Conservation (phyloP, 2,113 vertebrate species). For the Rhabdomys dilectus region DNA sequence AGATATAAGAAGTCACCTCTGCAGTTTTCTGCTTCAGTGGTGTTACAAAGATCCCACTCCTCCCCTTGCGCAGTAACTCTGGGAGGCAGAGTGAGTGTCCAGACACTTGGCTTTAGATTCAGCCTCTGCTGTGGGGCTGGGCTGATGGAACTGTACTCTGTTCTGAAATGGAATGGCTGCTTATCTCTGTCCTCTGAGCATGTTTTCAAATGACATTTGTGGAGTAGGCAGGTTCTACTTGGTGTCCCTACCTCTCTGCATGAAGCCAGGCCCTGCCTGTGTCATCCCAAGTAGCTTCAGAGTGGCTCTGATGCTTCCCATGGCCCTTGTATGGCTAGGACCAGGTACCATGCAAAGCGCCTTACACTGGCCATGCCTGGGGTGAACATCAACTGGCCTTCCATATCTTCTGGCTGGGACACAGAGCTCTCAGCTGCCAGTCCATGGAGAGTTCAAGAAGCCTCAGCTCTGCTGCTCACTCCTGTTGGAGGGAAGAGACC, state of each 20-base stretch:
- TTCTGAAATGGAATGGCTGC: no score
- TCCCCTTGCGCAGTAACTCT: background rate
- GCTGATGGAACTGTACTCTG: background rate
- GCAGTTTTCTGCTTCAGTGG: background rate
- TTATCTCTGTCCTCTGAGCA: background rate
- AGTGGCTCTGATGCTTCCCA: no score
- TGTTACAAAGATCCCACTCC: background rate
- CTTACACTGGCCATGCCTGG: background rate
- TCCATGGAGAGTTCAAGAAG: background rate
- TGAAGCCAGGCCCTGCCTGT: background rate
- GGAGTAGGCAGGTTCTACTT: background rate
- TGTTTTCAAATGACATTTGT: background rate
- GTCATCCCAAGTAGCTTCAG: background rate
- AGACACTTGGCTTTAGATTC: background rate
- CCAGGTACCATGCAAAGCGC: background rate
- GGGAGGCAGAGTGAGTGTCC: background rate
- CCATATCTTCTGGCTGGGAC: fast-evolving
- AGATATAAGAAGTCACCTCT: conserved; percentile 38
- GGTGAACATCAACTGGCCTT: background rate
- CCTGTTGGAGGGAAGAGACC: background rate
- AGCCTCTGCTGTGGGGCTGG: background rate
- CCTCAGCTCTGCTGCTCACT: background rate
- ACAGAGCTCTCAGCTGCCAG: conserved; percentile 14
- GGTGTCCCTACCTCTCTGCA: background rate
- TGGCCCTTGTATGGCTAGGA: background rate